A percentile compares a stretch with the other conserved stretches of the same genome.
Evolutionary conservation across 2,797 vertebrate genomes (phyloP).

Genomic region (Melanotaenia boesemani): DNA sequence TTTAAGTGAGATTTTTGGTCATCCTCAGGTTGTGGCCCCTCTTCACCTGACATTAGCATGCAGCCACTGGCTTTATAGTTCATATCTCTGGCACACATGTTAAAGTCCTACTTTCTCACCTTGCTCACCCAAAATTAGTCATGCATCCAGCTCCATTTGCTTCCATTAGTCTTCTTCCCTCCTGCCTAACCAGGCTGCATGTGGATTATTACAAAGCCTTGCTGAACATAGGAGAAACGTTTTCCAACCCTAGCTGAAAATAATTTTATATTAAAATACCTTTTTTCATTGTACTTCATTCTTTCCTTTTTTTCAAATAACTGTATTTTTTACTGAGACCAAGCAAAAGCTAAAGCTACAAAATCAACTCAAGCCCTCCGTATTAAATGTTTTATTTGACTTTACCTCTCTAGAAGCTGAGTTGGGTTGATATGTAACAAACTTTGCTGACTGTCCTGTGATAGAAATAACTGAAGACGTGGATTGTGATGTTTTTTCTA

Average conservation of each 20-base stretch:
- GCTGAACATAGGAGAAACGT: neutral
- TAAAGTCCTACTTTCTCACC: conserved; percentile 54
- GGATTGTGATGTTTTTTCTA: too few relatives aligned
- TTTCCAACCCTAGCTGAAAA: neutral
- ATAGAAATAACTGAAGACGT: too few relatives aligned
- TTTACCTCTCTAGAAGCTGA: too few relatives aligned
- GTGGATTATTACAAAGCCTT: neutral
- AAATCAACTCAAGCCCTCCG: too few relatives aligned
- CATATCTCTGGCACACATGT: conserved; percentile 44
- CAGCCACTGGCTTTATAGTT: conserved; percentile 32
- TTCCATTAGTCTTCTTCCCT: neutral
- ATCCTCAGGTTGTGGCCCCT: neutral
- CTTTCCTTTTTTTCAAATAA: too few relatives aligned
- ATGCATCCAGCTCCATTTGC: conserved; percentile 1
- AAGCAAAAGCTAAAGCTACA: too few relatives aligned
- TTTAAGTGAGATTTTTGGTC: neutral
- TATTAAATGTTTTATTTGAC: too few relatives aligned
- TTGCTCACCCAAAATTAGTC: conserved; percentile 13
- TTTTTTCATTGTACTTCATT: too few relatives aligned
- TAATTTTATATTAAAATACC: neutral
- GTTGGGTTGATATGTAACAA: too few relatives aligned
- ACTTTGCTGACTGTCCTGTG: too few relatives aligned
- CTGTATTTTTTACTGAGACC: too few relatives aligned
- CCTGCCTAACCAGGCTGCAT: neutral
- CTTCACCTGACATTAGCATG: conserved; percentile 38